Evolutionary conservation across 92 coral and sea anemone genomes (phyloP).

Genomic region (Montipora capitata): DNA sequence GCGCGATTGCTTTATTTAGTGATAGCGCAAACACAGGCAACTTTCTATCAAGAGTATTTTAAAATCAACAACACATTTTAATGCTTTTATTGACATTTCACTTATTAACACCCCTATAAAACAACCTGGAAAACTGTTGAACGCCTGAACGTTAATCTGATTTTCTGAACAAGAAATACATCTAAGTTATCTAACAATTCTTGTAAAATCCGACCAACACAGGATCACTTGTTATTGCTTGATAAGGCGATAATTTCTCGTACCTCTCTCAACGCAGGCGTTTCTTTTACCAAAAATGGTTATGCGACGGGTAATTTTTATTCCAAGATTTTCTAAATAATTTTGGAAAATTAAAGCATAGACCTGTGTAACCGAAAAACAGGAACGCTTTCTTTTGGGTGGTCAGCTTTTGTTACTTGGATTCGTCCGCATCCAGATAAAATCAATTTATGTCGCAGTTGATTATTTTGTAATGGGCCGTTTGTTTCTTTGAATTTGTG

Average conservation of each 20-base stretch:
- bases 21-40: conserved; percentile 35
- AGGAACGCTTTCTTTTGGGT: neutral
- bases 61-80: conserved; percentile 69
- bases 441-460: conserved; percentile 33
- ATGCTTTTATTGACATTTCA: conserved; percentile 68
- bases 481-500: conserved; percentile 20
- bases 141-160: conserved; percentile 33
- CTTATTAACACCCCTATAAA: conserved; percentile 73
- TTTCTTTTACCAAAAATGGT: neutral
- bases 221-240: conserved; percentile 6
- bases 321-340: neutral
- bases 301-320: neutral
- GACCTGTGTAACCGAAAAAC: neutral
- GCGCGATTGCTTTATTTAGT: conserved; percentile 3
- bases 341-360: neutral
- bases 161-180: conserved; percentile 17
- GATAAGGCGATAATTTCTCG: conserved; percentile 27
- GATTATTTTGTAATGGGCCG: conserved; percentile 36
- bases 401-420: too few relatives aligned
- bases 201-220: neutral
- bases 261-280: neutral
- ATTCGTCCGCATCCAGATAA: conserved; percentile 32
- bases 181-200: neutral
- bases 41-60: conserved; percentile 47
- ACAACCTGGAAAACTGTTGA: conserved; percentile 22